phyloP scores from a whole-genome alignment of 2,888 invertebrate genomes.

The Caenorhabditis angaria region DNA sequence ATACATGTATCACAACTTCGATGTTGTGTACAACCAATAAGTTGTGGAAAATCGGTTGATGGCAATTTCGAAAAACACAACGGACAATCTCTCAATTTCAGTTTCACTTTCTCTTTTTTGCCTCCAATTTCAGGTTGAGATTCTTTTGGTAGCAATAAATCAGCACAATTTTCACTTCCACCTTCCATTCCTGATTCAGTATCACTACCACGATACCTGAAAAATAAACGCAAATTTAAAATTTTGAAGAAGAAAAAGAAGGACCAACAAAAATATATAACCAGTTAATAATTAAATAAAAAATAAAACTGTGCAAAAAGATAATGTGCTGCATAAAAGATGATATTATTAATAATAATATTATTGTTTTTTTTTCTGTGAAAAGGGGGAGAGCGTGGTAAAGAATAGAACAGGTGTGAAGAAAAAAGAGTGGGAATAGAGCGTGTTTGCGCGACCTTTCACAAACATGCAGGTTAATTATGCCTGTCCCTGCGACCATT shows the following conservation, averaged over 20 bases:
- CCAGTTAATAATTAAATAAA: slow-evolving; percentile 2
- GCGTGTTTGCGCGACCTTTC: neutral
- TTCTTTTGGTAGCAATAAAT: slow-evolving; percentile 21
- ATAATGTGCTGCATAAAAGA: no score
- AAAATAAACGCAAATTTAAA: slow-evolving; percentile 18
- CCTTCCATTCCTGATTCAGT: slow-evolving; percentile 39
- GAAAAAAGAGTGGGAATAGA: neutral
- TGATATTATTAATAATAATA: no score
- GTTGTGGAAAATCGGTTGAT: slow-evolving; percentile 55
- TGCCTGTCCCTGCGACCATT: neutral
- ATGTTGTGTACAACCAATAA: slow-evolving; percentile 62
- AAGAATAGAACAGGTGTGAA: neutral
- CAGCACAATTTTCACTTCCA: slow-evolving; percentile 36
- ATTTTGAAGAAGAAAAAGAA: neutral
- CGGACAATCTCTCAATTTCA: slow-evolving; percentile 65
- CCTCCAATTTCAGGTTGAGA: slow-evolving; percentile 25
- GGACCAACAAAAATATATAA: neutral
- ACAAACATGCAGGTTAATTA: neutral
- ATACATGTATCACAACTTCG: slow-evolving; percentile 66
- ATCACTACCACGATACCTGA: slow-evolving; percentile 49
- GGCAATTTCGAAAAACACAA: slow-evolving; percentile 65
- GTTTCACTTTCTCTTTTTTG: slow-evolving; percentile 31
- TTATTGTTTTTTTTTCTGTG: no score
- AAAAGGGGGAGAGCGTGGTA: slow-evolving; percentile 2
- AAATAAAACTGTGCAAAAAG: neutral